Conservation (phyloP, 2,113 vertebrate genomes). For the Tragelaphus buxtoni region DNA sequence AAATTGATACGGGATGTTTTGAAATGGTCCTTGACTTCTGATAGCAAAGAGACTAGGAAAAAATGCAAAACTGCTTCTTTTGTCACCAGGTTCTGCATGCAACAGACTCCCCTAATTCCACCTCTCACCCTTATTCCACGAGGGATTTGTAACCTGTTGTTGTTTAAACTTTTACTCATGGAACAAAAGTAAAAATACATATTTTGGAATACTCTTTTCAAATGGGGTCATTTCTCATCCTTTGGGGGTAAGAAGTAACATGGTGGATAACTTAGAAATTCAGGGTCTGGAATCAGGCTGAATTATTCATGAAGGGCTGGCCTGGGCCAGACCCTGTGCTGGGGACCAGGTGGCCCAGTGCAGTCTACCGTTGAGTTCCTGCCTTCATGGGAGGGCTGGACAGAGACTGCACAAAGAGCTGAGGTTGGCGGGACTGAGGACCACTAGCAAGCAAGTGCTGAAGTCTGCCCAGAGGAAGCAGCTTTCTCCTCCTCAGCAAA, state of each 20-base stretch:
- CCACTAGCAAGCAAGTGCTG: background rate
- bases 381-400: background rate
- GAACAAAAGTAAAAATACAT: background rate
- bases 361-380: background rate
- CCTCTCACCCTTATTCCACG: background rate
- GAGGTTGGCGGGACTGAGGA: rapidly evolving
- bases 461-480: background rate
- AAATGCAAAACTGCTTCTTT: background rate
- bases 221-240: background rate
- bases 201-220: background rate
- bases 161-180: background rate
- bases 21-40: background rate
- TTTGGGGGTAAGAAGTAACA: background rate
- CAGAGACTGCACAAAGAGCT: background rate
- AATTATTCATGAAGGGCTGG: background rate
- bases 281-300: background rate
- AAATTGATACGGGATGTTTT: background rate
- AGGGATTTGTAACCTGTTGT: background rate
- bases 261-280: background rate
- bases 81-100: background rate
- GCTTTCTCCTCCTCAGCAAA: background rate
- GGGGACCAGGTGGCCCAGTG: background rate
- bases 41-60: background rate
- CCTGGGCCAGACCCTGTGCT: background rate
- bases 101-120: background rate